Base-by-base conservation (phyloP, 2,797 vertebrate species). In the Allobates femoralis region DNA sequence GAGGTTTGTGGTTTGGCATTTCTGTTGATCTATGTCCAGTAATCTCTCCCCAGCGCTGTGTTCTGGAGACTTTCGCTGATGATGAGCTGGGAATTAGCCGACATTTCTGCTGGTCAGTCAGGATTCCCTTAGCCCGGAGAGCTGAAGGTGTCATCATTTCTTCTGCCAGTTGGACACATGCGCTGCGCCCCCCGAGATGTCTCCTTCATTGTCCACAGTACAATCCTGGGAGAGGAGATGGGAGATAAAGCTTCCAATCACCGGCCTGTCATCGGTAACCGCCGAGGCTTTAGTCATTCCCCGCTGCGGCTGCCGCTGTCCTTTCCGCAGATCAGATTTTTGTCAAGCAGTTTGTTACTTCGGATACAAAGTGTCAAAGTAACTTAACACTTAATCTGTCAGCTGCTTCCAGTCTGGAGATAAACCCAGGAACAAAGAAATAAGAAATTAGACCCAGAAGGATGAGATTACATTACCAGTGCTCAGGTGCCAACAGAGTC, bases 181-280 rank as follows among this genome's bases (percentile, higher is more conserved):
- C n/a, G n/a, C n/a, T n/a, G n/a, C n/a, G 23, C 18, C 15, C 15
- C 18, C 10, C 28, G 16, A 55, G 64, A 69, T 75, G 16, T 46
- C 37, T 32, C 34, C 50, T 23, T 55, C 41, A 55, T 14, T 51
- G 50, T 19, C 74, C 62, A 67, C 26, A 78, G 74, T 55, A 19
- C 46, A 78, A 66, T 77, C 73, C 41, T 32, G 28, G 51, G 53
- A 73, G n/a, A 41, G 8, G 51, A 58, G 78, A 81, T 80, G 46
- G 37, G 77, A 81, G 85, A 86, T 81, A 86, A 81, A 81, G 85
- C 28, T 58, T 60, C 67, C 85, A 86, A 86, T 81, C 78, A 86
- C 34, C 32, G 32, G 80, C 56, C 85, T 86, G 84, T 81, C 85
- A 81, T 69, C 18, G 14, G 12, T 1, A 19, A 23, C 21, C 21